Evolutionary conservation across 2,797 vertebrate genomes (phyloP), one percentile per base, ranked within the genome.

Genomic region (Dendrocincla tyrannina): DNA sequence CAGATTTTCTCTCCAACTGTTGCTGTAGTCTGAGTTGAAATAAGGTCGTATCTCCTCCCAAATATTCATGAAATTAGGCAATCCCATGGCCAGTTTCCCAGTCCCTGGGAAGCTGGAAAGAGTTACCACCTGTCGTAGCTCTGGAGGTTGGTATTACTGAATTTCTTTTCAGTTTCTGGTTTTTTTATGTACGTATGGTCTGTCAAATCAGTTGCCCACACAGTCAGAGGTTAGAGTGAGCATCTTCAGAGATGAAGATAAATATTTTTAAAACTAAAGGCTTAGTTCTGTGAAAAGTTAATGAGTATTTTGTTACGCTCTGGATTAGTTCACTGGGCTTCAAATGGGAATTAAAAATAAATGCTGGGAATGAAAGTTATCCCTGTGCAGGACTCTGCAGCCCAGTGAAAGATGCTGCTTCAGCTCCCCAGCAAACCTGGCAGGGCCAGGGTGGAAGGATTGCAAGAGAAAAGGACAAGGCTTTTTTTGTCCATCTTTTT

Each of bases 41-140:
- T 33, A 47, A 76, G 24, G 11, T 87, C 0, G 0, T 25, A 9
- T 37, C 33, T 84, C 20, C 18, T 85, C 22, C 17, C 1, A 0
- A 68, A 30, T 62, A 66, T 37, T 88, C 13, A 22, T 64, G 2
- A 80, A 58, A 53, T 35, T 53, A 49, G 74, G 44, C 44, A 59
- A 28, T 53, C 66, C 24, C 32, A 5, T 25, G n/a, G 30, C 44
- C 62, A 84, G 32, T 39, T 94, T 72, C 68, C 27, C 30, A 32
- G 77, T 17, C 27, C 11, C 11, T 49, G 25, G 33, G 56, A 58
- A 58, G 56, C 33, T 58, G 33, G 56, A 58, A 24, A 15, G 56
- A 66, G 22, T 66, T 66, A 66, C 5, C 11, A 8, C 32, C 63
- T 46, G 63, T 46, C 9, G 8, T 28, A 62, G 42, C 30, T 67